These are phyloP conservation scores for Anastrepha obliqua DNA, from an alignment of 1,140 invertebrate genomes.

Conservation along the genomic window DNA sequence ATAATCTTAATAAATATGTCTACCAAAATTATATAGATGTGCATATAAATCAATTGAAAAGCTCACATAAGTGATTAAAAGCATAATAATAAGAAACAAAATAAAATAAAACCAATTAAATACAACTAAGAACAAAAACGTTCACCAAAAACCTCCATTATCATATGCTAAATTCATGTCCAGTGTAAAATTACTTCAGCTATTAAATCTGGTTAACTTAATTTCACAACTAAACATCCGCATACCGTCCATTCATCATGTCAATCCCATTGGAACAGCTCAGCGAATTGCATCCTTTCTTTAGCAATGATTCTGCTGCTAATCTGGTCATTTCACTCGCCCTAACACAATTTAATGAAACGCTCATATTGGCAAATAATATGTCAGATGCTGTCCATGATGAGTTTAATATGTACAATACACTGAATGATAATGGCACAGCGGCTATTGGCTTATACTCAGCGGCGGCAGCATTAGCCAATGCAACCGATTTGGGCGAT, in stretches of 20 bases:
- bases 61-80: too few species aligned
- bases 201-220: background rate
- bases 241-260: slow-evolving; percentile 38
- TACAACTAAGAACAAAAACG: background rate
- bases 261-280: slow-evolving; percentile 41
- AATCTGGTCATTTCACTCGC: slow-evolving; percentile 54
- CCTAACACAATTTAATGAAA: slow-evolving; percentile 54
- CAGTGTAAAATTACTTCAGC: background rate
- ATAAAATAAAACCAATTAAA: too few species aligned
- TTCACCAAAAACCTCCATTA: background rate
- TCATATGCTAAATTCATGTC: background rate
- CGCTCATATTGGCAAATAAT: background rate
- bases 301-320: slow-evolving; percentile 14
- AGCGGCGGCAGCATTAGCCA: background rate
- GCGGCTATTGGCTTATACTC: background rate
- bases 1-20: too few species aligned
- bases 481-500: slow-evolving; percentile 26
- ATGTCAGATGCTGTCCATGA: background rate
- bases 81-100: too few species aligned
- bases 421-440: background rate
- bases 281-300: slow-evolving; percentile 48
- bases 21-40: too few species aligned
- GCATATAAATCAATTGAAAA: too few species aligned
- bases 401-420: background rate
- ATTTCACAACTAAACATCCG: background rate